Evolutionary conservation across 2,113 vertebrate genomes (phyloP).

Genomic region (Oreotragus oreotragus): DNA sequence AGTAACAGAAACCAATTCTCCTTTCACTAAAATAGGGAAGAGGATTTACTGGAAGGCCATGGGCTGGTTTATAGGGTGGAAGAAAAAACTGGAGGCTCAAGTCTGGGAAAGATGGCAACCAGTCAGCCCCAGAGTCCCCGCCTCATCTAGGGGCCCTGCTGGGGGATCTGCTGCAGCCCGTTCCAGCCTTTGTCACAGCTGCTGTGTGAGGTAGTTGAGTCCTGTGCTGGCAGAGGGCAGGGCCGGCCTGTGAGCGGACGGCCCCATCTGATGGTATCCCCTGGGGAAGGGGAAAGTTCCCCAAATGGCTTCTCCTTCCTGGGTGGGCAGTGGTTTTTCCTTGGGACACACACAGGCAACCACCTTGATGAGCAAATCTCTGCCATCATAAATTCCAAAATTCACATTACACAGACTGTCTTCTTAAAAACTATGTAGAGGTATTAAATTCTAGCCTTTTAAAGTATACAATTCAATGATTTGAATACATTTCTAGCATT

Average conservation of each 20-base stretch:
- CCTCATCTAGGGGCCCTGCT: neutral
- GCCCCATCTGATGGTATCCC: neutral
- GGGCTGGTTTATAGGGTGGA: neutral
- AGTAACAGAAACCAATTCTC: neutral
- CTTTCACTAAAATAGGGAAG: neutral
- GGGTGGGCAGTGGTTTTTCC: neutral
- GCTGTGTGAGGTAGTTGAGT: neutral
- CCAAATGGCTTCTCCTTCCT: neutral
- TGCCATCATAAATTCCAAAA: neutral
- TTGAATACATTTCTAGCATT: neutral
- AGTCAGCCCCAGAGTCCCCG: neutral
- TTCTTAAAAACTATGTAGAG: conserved; percentile 12
- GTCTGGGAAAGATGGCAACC: neutral
- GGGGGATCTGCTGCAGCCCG: neutral
- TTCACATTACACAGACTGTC: neutral
- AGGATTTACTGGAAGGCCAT: neutral
- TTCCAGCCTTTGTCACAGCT: neutral
- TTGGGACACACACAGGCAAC: neutral
- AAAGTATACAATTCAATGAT: neutral
- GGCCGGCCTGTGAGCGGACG: neutral
- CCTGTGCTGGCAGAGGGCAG: neutral
- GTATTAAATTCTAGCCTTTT: neutral
- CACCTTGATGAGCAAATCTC: neutral
- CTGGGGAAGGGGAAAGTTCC: neutral
- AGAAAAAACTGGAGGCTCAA: neutral